These are phyloP conservation scores for Mus spicilegus DNA, from an alignment of 2,113 vertebrate species.

Conservation along the genomic window DNA sequence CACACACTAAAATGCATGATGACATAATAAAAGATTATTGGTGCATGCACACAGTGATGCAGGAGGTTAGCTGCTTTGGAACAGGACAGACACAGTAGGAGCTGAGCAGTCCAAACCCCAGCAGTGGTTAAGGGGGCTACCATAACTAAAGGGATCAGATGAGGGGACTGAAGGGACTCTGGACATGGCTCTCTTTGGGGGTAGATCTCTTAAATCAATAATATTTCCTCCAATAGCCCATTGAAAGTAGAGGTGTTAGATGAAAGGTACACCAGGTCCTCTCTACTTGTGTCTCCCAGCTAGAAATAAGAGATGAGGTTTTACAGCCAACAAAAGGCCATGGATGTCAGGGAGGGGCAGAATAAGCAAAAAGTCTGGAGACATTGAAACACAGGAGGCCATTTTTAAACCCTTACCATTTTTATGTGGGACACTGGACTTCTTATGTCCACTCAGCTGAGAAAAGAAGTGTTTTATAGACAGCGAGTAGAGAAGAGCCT, in stretches of 20 bases:
- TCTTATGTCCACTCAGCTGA: neutral
- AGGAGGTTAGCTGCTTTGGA: neutral
- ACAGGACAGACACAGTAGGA: neutral
- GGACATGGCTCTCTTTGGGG: neutral
- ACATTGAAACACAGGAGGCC: no score
- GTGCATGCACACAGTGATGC: slow-evolving; percentile 11
- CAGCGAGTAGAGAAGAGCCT: neutral
- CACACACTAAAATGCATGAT: slow-evolving; percentile 68
- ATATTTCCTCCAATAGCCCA: neutral
- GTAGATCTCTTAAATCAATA: neutral
- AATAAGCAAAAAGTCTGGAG: neutral
- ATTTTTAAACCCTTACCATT: neutral
- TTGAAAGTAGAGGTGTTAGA: neutral
- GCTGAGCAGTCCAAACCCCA: no score
- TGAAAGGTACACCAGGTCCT: neutral
- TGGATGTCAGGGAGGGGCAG: neutral
- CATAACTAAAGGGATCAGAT: rapidly evolving
- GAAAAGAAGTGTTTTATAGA: neutral
- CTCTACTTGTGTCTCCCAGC: neutral
- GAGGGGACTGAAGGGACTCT: neutral
- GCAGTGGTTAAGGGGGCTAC: neutral
- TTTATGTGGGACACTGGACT: neutral
- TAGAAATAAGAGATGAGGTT: neutral
- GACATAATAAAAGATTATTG: slow-evolving; percentile 76
- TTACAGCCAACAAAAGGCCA: neutral